Base-by-base conservation (phyloP, 2,113 vertebrate species). In the Alligator mississippiensis region DNA sequence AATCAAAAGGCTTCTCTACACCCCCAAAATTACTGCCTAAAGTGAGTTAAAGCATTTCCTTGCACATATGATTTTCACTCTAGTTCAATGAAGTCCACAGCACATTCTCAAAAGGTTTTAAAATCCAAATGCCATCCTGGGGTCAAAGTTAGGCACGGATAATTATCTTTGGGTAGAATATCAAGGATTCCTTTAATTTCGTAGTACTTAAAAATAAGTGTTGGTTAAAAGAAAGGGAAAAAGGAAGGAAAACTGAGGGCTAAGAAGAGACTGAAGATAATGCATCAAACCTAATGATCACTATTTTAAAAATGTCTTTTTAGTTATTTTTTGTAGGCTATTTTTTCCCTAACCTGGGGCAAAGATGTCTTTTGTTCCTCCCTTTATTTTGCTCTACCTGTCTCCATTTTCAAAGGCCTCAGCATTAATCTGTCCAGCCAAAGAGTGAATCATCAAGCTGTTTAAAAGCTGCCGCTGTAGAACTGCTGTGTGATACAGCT, bases 131-230 rank as follows among this genome's bases (percentile, higher is more conserved):
- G 93, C 96, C 97, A 97, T 95, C 96, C 89, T 86, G 66, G 93
- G 98, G 97, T 98, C 97, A 97, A 97, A 97, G 97, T 97, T 98
- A 98, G 95, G 94, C 93, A 96, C 90, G 97, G 97, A 97, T 97
- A 98, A 97, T 98, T 97, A 98, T 98, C 97, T 98, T 96, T 97
- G 98, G 97, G 98, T 98, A 96, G 97, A 98, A 98, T 97, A 98
- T 97, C 98, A 97, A 97, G 97, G 96, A 89, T 96, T 96, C 96
- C 89, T 97, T 97, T 98, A 97, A 98, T 98, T 98, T 98, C 93
- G 95, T 95, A 96, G 97, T 97, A 98, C 96, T 98, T 97, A 47
- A 97, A 98, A 98, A 97, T 98, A 97, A 98, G 98, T 97, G 97
- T 97, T 97, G 97, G 97, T 96, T 97, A 98, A 98, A 38, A 57